Evolutionary conservation across 2,888 invertebrate species (phyloP).

Genomic region (Limnephilus lunatus): DNA sequence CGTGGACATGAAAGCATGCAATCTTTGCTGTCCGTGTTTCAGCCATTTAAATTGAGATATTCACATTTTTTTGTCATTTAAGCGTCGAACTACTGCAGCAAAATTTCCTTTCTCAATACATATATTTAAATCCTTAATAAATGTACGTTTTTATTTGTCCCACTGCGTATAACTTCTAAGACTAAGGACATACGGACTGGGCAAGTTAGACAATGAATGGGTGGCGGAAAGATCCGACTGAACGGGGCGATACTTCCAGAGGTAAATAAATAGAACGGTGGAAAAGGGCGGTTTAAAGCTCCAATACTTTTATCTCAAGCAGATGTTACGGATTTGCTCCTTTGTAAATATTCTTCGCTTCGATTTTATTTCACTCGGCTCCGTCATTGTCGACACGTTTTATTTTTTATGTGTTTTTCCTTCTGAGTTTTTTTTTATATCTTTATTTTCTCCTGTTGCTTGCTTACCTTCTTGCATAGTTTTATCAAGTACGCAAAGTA

Average conservation of each 20-base stretch:
- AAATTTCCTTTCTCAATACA: no score
- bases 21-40: no score
- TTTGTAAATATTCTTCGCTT: conserved; percentile 18
- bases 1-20: no score
- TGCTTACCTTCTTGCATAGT: not conserved
- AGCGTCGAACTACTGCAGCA: no score
- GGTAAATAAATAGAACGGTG: conserved; percentile 51
- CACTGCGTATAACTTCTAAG: not conserved
- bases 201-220: conserved; percentile 25
- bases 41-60: no score
- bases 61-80: no score
- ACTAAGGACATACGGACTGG: not conserved
- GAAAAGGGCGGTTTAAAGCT: conserved; percentile 44
- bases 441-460: not conserved
- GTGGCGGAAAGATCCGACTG: conserved; percentile 5
- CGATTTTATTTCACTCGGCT: conserved; percentile 26
- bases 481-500: not conserved
- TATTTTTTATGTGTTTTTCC: not conserved
- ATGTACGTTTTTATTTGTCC: not conserved
- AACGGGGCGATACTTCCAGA: conserved; percentile 37
- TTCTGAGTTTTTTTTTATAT: not conserved
- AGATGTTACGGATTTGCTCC: conserved; percentile 43
- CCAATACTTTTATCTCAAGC: conserved; percentile 43
- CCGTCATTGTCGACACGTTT: not conserved
- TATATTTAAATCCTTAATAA: not conserved